Conservation (phyloP, 53 echinoderm and acorn worm genomes). For the Actinopyga echinites region DNA sequence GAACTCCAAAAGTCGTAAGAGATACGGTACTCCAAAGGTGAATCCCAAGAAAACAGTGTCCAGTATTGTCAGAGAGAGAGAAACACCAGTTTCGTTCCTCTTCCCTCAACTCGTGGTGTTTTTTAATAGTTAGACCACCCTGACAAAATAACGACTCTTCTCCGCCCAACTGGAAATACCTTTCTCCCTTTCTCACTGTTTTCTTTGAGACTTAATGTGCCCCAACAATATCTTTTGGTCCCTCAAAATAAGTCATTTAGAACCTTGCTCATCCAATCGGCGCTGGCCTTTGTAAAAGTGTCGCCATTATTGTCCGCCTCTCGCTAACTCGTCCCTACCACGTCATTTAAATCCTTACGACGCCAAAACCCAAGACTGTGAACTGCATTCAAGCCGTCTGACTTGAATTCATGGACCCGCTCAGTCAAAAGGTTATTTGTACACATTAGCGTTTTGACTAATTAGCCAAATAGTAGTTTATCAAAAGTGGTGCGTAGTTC, state of each 20-base stretch:
- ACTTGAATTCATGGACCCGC: not conserved
- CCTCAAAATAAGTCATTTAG: slow-evolving; percentile 11
- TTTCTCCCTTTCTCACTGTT: slow-evolving; percentile 25
- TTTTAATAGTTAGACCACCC: slow-evolving; percentile 14
- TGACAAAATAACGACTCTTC: slow-evolving; percentile 10
- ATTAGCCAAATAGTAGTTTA: not conserved
- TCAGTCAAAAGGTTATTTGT: slow-evolving; percentile 15
- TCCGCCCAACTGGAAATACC: slow-evolving; percentile 14
- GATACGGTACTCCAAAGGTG: no score
- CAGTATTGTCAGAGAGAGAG: no score
- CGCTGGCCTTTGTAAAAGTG: slow-evolving; percentile 7
- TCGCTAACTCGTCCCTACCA: slow-evolving; percentile 6
- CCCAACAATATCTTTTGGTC: slow-evolving; percentile 5
- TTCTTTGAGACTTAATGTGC: slow-evolving; percentile 5
- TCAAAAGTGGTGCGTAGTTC: not conserved
- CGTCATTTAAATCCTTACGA: slow-evolving; percentile 11
- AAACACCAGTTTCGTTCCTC: no score
- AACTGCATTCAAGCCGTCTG: not conserved
- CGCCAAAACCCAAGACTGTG: slow-evolving; percentile 3
- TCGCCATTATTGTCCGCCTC: slow-evolving; percentile 14
- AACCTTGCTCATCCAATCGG: slow-evolving; percentile 13
- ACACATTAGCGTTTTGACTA: slow-evolving; percentile 28
- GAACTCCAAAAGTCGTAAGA: no score
- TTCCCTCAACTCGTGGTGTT: no score
- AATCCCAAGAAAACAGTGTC: no score